Evolutionary conservation across 2,113 vertebrate genomes (phyloP).

Genomic region (Tupaia chinensis): DNA sequence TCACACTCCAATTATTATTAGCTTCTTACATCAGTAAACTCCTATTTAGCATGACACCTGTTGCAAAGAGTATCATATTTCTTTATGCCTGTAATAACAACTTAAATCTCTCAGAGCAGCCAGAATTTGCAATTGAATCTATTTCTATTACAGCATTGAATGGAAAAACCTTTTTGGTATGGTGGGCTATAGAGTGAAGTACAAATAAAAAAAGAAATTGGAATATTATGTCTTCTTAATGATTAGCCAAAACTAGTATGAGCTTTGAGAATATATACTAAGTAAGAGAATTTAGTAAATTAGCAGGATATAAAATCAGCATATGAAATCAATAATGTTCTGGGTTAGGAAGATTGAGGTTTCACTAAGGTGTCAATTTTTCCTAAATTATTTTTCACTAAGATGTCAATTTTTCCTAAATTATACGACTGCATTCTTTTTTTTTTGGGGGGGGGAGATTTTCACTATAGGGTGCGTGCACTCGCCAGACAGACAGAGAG

Average conservation of each 20-base stretch:
- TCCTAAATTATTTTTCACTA: constrained; percentile 4
- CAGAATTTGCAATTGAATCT: constrained; percentile 43
- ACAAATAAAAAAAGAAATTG: constrained; percentile 12
- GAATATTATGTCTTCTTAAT: constrained; percentile 23
- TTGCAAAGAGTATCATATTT: constrained; percentile 67
- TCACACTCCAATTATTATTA: constrained; percentile 76
- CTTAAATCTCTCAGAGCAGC: constrained; percentile 44
- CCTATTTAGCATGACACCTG: constrained; percentile 76
- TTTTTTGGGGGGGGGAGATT: no score
- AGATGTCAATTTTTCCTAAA: not conserved
- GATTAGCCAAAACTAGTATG: not conserved
- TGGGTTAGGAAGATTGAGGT: not conserved
- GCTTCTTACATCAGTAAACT: constrained; percentile 71
- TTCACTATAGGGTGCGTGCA: no score
- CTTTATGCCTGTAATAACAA: constrained; percentile 58
- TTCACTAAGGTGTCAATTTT: not conserved
- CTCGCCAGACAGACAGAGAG: no score
- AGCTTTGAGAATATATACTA: not conserved
- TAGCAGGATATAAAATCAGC: constrained; percentile 43
- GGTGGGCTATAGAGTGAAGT: not conserved
- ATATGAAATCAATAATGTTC: constrained; percentile 22
- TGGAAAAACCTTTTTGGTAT: constrained; percentile 23
- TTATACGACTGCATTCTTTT: constrained; percentile 18
- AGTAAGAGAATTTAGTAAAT: constrained; percentile 22
- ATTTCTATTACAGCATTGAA: constrained; percentile 44